These are phyloP conservation scores for Perca fluviatilis DNA, from an alignment of 2,113 vertebrate species.

Conservation along the genomic window DNA sequence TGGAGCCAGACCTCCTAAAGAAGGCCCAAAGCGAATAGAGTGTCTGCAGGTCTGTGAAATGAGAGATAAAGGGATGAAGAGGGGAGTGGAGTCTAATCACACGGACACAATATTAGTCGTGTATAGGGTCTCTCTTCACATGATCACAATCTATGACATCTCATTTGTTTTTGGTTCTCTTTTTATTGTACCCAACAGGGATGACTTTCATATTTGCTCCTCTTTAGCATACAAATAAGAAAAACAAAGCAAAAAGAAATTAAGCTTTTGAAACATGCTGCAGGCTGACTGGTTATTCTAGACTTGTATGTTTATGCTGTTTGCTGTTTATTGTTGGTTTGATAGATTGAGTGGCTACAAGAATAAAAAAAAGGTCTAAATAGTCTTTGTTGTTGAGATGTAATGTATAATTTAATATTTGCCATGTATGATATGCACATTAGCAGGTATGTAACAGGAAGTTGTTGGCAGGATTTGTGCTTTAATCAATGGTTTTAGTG, in stretches of 20 bases:
- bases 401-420: conserved; percentile 44
- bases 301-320: conserved; percentile 22
- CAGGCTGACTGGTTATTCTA: conserved; percentile 37
- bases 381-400: conserved; percentile 50
- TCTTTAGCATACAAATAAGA: conserved; percentile 30
- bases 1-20: conserved; percentile 87
- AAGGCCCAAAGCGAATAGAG: conserved; percentile 85
- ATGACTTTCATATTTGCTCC: conserved; percentile 64
- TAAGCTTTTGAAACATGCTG: conserved; percentile 35
- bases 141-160: conserved; percentile 57
- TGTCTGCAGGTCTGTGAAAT: background rate
- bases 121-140: conserved; percentile 55
- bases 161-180: conserved; percentile 57
- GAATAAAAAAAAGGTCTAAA: conserved; percentile 42
- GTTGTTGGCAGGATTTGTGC: conserved; percentile 29
- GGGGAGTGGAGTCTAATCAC: conserved; percentile 43
- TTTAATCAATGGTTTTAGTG: conserved; percentile 10
- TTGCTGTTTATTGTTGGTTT: conserved; percentile 63
- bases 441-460: conserved; percentile 25
- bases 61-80: conserved; percentile 22
- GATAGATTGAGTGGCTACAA: conserved; percentile 41
- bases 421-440: conserved; percentile 48
- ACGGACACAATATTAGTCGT: conserved; percentile 62
- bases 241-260: conserved; percentile 37
- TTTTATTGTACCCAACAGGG: conserved; percentile 56